Percentiles rank a stretch among this genome's conserved stretches.
Evolutionary conservation across 2,888 invertebrate genomes (phyloP).

Genomic region (Chymomyza amoena): DNA sequence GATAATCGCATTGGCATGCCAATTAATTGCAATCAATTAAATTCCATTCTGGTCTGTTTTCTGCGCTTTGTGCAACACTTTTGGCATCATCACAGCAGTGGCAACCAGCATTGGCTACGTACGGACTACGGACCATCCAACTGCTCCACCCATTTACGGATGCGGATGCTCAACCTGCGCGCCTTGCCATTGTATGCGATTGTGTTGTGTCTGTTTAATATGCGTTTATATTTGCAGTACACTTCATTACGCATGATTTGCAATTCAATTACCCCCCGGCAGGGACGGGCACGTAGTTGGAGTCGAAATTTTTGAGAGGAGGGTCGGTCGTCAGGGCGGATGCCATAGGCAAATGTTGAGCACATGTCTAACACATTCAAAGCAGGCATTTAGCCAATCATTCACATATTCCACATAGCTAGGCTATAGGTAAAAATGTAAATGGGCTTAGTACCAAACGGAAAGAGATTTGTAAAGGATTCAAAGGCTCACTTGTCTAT

Average conservation of each 20-base stretch:
- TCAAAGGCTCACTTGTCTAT: too few species aligned
- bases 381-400: conserved; percentile 3
- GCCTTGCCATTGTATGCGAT: conserved; percentile 19
- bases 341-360: too few species aligned
- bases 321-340: too few species aligned
- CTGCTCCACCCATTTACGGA: not conserved
- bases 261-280: conserved; percentile 60
- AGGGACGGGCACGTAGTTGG: not conserved
- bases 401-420: conserved; percentile 22
- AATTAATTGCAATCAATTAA: conserved; percentile 70
- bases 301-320: not conserved
- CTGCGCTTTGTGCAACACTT: conserved; percentile 23
- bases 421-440: conserved; percentile 6
- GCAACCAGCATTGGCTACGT: conserved; percentile 6
- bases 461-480: too few species aligned
- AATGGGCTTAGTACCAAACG: too few species aligned
- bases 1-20: conserved; percentile 26
- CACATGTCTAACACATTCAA: not conserved
- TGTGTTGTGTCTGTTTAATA: conserved; percentile 35
- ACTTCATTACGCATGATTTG: conserved; percentile 67
- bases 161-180: conserved; percentile 9
- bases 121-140: not conserved
- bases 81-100: conserved; percentile 4
- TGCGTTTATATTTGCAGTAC: conserved; percentile 54
- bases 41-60: conserved; percentile 30